Percentiles rank a stretch among this genome's conserved stretches.
phyloP scores from a whole-genome alignment of 1,140 invertebrate species.

The Branchinecta lindahli region DNA sequence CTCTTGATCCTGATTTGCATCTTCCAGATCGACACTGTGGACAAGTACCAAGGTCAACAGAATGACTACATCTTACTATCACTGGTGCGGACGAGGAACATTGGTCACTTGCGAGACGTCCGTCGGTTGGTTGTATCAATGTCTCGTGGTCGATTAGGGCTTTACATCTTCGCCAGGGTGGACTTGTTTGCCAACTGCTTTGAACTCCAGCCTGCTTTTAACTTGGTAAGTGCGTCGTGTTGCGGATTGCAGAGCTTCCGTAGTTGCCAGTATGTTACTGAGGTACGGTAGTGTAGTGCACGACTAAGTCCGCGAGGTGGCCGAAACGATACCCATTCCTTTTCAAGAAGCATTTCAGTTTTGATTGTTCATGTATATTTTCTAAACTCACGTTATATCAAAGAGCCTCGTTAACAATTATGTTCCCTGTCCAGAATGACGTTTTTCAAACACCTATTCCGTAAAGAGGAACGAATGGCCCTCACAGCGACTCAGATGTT shows the following conservation, averaged over 20 bases:
- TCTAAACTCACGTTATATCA: too few relatives aligned
- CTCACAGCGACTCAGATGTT: too few relatives aligned
- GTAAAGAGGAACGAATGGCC: too few relatives aligned
- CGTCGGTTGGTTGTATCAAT: conserved; percentile 92
- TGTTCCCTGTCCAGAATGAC: too few relatives aligned
- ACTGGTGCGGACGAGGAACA: conserved; percentile 82
- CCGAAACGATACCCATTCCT: not conserved
- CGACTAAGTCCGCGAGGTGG: not conserved
- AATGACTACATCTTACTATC: conserved; percentile 97
- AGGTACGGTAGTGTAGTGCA: too few relatives aligned
- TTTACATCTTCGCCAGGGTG: conserved; percentile 89
- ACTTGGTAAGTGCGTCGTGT: conserved; percentile 44
- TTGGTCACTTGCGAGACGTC: conserved; percentile 92
- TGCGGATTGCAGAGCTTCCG: not conserved
- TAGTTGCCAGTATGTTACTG: too few relatives aligned
- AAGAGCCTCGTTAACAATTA: too few relatives aligned
- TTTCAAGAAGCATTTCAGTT: too few relatives aligned
- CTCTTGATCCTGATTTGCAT: not conserved
- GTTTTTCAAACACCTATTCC: too few relatives aligned
- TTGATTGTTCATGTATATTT: too few relatives aligned
- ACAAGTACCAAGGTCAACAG: conserved; percentile 99
- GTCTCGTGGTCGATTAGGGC: conserved; percentile 88
- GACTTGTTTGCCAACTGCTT: conserved; percentile 90
- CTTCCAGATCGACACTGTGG: conserved; percentile 60
- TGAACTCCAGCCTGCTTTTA: conserved; percentile 86